Percentiles rank a stretch among this genome's conserved stretches.
phyloP scores from a whole-genome alignment of 2,797 vertebrate species.

The Threskiornis aethiopicus region DNA sequence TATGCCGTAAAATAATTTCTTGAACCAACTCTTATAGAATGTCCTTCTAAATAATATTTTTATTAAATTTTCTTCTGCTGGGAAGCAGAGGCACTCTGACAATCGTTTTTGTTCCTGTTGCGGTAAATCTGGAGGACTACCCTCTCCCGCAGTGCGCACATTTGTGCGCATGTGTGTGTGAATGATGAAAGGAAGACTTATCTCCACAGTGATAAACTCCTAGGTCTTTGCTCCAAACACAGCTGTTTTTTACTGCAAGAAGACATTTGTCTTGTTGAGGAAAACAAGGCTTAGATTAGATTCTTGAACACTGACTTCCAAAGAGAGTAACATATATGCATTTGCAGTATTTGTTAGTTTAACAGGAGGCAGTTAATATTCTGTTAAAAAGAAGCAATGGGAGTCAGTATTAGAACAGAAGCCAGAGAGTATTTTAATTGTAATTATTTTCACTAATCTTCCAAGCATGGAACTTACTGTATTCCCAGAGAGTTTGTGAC shows the following conservation, averaged over 20 bases:
- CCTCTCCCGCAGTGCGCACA: not conserved
- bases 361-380: not conserved
- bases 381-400: not conserved
- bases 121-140: not conserved
- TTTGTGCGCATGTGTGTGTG: rapidly evolving
- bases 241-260: not conserved
- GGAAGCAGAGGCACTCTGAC: not conserved
- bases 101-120: not conserved
- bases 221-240: not conserved
- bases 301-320: not conserved
- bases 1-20: not conserved
- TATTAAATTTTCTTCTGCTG: not conserved
- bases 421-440: not conserved
- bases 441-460: not conserved
- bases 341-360: not conserved
- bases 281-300: not conserved
- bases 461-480: not conserved
- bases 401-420: not conserved
- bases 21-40: not conserved
- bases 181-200: not conserved
- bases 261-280: not conserved
- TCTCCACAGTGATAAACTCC: not conserved
- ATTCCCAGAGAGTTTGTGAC: not conserved
- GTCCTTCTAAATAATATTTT: not conserved
- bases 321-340: not conserved